phyloP scores from a whole-genome alignment of 2,113 vertebrate species.

The Hydrolagus affinis region DNA sequence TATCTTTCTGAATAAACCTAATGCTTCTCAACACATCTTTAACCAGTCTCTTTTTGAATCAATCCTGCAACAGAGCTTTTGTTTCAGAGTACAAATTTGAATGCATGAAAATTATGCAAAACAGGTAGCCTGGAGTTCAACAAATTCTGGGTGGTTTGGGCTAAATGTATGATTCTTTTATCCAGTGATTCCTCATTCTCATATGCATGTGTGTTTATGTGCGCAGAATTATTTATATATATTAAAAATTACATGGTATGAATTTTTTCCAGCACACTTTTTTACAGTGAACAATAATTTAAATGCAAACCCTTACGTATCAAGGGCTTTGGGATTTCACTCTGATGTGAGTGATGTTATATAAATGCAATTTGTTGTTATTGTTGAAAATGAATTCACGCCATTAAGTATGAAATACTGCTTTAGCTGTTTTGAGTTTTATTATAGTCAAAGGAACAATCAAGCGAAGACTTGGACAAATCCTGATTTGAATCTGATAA shows the following conservation, averaged over 20 bases:
- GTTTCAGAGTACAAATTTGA: background rate
- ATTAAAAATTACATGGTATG: background rate
- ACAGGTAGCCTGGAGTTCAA: background rate
- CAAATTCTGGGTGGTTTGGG: background rate
- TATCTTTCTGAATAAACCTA: background rate
- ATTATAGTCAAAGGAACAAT: background rate
- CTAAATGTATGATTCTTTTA: background rate
- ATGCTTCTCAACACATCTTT: background rate
- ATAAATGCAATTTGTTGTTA: too few species aligned
- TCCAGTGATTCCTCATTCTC: background rate
- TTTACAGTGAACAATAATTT: too few species aligned
- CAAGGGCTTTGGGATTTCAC: too few species aligned
- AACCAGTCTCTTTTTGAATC: background rate
- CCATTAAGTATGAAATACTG: background rate
- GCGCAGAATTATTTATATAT: too few species aligned
- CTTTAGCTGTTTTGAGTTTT: background rate
- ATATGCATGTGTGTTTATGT: background rate
- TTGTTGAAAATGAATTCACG: background rate
- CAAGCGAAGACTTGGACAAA: background rate
- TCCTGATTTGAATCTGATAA: background rate
- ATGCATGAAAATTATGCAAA: background rate
- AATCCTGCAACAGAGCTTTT: background rate
- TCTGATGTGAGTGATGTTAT: too few species aligned
- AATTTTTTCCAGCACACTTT: background rate
- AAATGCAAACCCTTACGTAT: too few species aligned